Evolutionary conservation across 1,140 invertebrate species (phyloP), one percentile per base, ranked within the genome.

Genomic region (Ostrea edulis): DNA sequence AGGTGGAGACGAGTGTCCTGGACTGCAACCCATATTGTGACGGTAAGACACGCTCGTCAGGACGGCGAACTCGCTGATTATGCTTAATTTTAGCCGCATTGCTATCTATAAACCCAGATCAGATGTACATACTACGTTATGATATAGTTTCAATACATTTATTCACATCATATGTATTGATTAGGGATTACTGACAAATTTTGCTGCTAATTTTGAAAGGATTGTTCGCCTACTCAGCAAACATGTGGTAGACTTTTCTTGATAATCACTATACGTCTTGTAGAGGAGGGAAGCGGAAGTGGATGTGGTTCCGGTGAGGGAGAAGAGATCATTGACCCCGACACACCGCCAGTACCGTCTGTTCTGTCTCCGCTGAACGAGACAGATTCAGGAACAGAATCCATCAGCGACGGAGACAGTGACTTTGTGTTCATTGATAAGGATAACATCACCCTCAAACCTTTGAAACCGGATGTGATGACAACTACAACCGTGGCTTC

Each of bases 371-470:
- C 22, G 7, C 4, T 29, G 29, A 77, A 77, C 25, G 29, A 35
- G 11, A 77, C 68, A 14, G 68, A 77, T 11, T 8, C 9, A 77
- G 68, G 14, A 4, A 77, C 12, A 1, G 68, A 25, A n/a, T 71
- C 68, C 8, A 77, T 9, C 0, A 25, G 17, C 58, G 58, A 62
- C n/a, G 58, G 58, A 62, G 58, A 62, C 12, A 62, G 58, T 77
- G 68, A 77, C 29, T 77, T 77, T 25, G 12, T 77, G 7, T 77
- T 77, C 29, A 77, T 77, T 77, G 68, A 77, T 35, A 14, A 77
- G 11, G 29, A 77, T 12, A 12, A 35, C 2, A 12, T 77, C 0
- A 77, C 68, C 25, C 9, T 77, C 2, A 77, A 29, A 14, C 68
- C 68, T 4, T 2, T 29, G 17, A 9, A 14, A 35, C 22, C 68